Percentiles rank a stretch among this genome's conserved stretches.
Evolutionary conservation across 2,888 invertebrate genomes (phyloP).

Genomic region (Eupithecia abbreviata): DNA sequence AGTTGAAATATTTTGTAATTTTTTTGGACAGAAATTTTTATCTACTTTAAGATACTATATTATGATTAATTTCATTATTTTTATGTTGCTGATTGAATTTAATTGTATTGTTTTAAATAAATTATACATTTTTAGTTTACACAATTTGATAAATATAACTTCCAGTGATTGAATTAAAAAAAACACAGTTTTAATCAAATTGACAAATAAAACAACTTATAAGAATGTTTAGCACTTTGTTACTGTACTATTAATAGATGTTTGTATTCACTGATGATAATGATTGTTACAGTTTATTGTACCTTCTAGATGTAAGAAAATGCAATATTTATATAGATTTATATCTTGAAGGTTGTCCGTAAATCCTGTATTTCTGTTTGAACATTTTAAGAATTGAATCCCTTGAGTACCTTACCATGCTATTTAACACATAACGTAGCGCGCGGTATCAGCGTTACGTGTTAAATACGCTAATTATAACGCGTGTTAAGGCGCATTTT

Average conservation of each 20-base stretch:
- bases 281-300: neutral
- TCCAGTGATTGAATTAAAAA: neutral
- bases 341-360: neutral
- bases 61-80: neutral
- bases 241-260: neutral
- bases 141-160: neutral
- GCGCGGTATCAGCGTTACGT: no score
- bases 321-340: neutral
- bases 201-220: neutral
- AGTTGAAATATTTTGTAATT: conserved; percentile 4
- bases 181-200: neutral
- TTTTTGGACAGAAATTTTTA: neutral
- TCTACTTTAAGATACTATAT: neutral
- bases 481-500: no score
- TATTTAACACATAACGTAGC: no score
- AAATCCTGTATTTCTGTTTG: neutral
- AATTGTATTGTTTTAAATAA: conserved; percentile 14
- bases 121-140: conserved; percentile 17
- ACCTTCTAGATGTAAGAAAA: conserved; percentile 1
- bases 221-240: neutral
- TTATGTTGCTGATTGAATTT: neutral
- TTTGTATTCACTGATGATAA: neutral
- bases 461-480: no score
- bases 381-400: neutral
- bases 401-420: no score